Evolutionary conservation across 2,888 invertebrate species (phyloP), one percentile per base, ranked within the genome.

Genomic region (Meiosimyza decipiens): DNA sequence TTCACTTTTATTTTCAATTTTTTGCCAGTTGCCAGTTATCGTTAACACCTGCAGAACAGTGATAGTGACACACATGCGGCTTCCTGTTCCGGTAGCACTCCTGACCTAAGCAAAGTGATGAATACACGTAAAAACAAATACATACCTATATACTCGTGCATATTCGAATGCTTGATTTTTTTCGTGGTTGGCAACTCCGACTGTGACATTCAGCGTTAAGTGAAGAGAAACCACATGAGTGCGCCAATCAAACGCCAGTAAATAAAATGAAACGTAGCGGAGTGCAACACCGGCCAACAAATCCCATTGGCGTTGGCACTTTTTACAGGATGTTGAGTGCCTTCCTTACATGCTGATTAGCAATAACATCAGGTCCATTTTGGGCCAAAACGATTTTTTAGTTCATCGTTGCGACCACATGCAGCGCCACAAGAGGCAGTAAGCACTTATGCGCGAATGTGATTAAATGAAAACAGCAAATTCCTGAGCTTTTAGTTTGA

Each of bases 181-280:
- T 57, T 57, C 16, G 18, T 6, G 28, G 7, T 22, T 11, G 13
- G 28, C 57, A 57, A 62, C 63, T 59, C 64, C 72, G 59, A 69
- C 69, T 57, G 69, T 64, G 64, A 69, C 65, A 73, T 69, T 63
- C 62, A 69, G 50, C 64, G 69, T 55, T 57, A 73, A 69, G 63
- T 68, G 69, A 57, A 72, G 67, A 68, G 63, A 64, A 68, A 69
- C 65, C 64, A 69, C 72, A 65, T 65, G 65, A 68, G 67, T 72
- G 72, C 69, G 69, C 49, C 22, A 57, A 9, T 40, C 22, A 55
- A 18, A 18, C n/a, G 55, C 16, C 57, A 57, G 22, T 18, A 57
- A 57, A 12, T 40, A 40, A 40, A 40, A 40, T 9, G 40, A 40
- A 40, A 40, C 40, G 1, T 0, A 22, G 57, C 22, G 18, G 16